Evolutionary conservation across 2,113 vertebrate species (phyloP), one percentile per base, ranked within the genome.

Genomic region (Cichladusa arquata): DNA sequence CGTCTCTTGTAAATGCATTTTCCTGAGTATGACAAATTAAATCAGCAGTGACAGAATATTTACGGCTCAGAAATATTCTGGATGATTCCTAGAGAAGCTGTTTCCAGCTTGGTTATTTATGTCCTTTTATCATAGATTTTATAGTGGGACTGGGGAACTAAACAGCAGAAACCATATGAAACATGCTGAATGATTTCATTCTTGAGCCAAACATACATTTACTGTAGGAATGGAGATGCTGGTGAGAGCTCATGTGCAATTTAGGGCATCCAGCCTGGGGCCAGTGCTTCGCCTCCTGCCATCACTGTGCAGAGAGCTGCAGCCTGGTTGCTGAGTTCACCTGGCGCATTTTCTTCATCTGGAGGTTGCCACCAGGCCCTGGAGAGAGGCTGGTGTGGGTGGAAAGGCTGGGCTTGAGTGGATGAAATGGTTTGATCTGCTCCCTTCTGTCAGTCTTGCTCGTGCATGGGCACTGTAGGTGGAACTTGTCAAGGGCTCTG

Each of bases 71-170:
- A 94, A 91, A 58, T 87, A 92, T 56, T 92, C 88, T 60, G 81
- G 79, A 73, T 90, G 81, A 85, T 91, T 94, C 93, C 84, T 93
- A 80, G 78, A 80, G 81, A 92, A 91, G 84, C 74, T 77, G 88
- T 94, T 96, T 93, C 88, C 92, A 96, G 60, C 93, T 95, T 83
- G 73, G 76, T 94, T 94, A 90, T 96, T 96, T 96, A 94, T 93
- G 72, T 93, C 78, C 93, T 92, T 96, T 94, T 94, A 93, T 80
- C 77, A 7, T 94, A 62, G 78, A 53, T 95, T 97, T 96, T 92
- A 93, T 83, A 95, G 93, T 54, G 61, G 82, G 48, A 93, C 86
- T 70, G 88, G 86, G 95, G 82, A 95, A 64, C 60, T 78, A 54
- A 94, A 86, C 47, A 81, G 64, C 60, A 84, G 79, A 93, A 92